These are phyloP conservation scores for Gymnogyps californianus DNA, from an alignment of 2,113 vertebrate genomes.

Conservation along the genomic window DNA sequence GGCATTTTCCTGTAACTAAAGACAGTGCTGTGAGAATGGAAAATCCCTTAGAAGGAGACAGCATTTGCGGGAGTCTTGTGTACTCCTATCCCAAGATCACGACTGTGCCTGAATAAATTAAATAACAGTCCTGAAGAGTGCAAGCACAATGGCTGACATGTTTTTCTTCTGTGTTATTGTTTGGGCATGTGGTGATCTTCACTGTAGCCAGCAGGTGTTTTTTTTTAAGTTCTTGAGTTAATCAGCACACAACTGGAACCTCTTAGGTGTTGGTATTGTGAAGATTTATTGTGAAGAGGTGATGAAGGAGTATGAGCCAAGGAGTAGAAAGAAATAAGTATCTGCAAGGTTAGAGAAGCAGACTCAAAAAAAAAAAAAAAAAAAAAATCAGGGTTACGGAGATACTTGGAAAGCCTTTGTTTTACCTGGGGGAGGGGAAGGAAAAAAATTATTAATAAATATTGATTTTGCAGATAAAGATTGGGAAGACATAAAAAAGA, in stretches of 20 bases:
- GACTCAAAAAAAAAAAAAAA: background rate
- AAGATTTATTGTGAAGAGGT: background rate
- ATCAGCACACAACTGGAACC: background rate
- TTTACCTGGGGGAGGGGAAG: background rate
- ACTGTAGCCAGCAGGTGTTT: background rate
- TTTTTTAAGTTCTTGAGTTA: background rate
- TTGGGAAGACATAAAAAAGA: constrained; percentile 99
- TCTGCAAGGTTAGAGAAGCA: background rate
- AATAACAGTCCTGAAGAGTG: background rate
- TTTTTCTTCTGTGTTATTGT: background rate
- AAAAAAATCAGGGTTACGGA: background rate
- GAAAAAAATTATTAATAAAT: constrained; percentile 27
- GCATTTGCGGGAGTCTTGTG: background rate
- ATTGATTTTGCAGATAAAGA: constrained; percentile 89
- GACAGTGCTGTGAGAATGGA: background rate
- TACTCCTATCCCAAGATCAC: background rate
- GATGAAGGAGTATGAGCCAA: background rate
- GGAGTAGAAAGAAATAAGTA: background rate
- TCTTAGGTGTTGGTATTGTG: background rate
- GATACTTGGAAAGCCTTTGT: background rate
- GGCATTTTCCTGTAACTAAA: background rate
- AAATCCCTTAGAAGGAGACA: background rate
- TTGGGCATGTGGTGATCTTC: background rate
- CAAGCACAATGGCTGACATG: background rate
- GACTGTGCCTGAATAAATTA: background rate